Evolutionary conservation across 2,888 invertebrate species (phyloP), one percentile per base, ranked within the genome.

Genomic region (Hedychridium roseum): DNA sequence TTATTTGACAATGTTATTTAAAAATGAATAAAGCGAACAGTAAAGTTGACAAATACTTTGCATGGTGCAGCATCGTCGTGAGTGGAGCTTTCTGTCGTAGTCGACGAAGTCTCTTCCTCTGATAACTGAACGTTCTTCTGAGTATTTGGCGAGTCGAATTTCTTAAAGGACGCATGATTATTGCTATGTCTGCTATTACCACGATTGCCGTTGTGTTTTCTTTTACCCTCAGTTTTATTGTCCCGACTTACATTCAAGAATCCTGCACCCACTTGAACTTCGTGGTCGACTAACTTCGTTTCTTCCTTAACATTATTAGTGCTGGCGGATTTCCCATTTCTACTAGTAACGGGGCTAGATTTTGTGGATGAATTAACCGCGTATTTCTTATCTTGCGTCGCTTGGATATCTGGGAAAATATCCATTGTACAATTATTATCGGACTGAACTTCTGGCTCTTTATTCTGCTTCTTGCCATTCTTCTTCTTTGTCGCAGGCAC

Each of bases 101-200:
- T 87, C 0, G 88, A 88, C 5, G 87, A 88, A 1, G 86, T 85
- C 64, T 89, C 88, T 68, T 88, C 88, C 68, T 86, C 86, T 30
- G 81, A 82, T 56, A 79, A 79, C 50, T 77, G 72, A 43, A 73
- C 52, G 23, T 60, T 54, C 57, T 78, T 76, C 42, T 77, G 79
- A 64, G 68, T 70, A 68, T 64, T 68, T 57, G 59, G 67, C 57
- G 72, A 30, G 23, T 80, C 77, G 32, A 69, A 71, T 55, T 79
- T 78, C 37, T 71, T 73, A 56, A 68, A 70, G 37, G 68, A 64
- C 31, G 63, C 42, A 32, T 74, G 68, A 62, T 73, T 74, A 28
- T 63, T 69, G 31, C 53, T 60, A 46, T 43, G 62, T 50, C 43
- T 60, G 54, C 40, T 57, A 55, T 46, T 67, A 43, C 43, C 48